A percentile compares a stretch with the other conserved stretches of the same genome.
Evolutionary conservation across 2,797 vertebrate genomes (phyloP).

Genomic region (Thamnophis elegans): DNA sequence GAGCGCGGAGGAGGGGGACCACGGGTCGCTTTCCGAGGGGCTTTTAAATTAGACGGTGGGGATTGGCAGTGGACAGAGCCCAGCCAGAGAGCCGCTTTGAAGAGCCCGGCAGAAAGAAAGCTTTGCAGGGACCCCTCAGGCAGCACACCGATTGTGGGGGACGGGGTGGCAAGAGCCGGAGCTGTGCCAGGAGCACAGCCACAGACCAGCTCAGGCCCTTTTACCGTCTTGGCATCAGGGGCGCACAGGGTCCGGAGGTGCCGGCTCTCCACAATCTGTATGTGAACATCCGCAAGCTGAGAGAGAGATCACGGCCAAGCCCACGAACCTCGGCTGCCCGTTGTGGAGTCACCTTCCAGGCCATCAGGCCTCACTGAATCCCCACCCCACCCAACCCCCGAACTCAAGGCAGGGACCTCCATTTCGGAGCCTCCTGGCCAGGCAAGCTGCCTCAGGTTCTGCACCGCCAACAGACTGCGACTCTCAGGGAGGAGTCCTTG

Average conservation of each 20-base stretch:
- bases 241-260: constrained; percentile 52
- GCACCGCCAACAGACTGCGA: not conserved
- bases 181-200: not conserved
- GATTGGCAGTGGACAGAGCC: not conserved
- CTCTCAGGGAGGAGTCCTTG: not conserved
- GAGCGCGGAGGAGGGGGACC: no score
- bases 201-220: constrained; percentile 23
- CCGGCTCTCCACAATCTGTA: constrained; percentile 66
- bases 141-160: constrained; percentile 30
- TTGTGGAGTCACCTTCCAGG: no score
- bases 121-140: not conserved
- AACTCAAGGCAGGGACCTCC: not conserved
- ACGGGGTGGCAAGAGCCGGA: not conserved
- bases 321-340: not conserved
- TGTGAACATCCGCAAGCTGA: constrained; percentile 71
- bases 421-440: not conserved
- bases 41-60: not conserved
- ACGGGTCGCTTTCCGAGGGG: not conserved
- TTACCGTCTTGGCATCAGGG: constrained; percentile 69
- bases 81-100: not conserved
- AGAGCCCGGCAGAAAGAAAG: constrained; percentile 22
- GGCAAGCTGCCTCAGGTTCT: not conserved
- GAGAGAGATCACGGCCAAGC: not conserved
- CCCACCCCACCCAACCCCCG: not conserved
- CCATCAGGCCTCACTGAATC: not conserved